phyloP scores from a whole-genome alignment of 2,797 vertebrate genomes.

The Xerus rutilus region DNA sequence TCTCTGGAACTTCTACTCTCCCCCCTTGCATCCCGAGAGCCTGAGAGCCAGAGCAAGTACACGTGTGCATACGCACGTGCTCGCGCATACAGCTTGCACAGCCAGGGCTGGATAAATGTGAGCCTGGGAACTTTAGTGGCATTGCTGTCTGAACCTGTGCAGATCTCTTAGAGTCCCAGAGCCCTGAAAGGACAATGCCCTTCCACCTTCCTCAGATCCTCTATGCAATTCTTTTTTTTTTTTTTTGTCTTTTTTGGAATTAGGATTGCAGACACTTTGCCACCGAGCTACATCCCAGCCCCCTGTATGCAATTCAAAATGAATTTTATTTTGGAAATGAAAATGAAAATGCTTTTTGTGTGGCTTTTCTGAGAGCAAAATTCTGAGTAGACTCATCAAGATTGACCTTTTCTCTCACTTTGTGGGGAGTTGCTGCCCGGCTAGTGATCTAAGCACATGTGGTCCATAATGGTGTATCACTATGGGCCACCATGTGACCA shows the following conservation, averaged over 20 bases:
- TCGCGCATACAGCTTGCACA: no score
- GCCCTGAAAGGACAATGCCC: neutral
- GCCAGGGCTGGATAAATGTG: neutral
- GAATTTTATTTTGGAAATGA: constrained; percentile 47
- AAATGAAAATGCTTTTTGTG: constrained; percentile 12
- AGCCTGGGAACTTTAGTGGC: neutral
- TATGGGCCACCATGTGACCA: neutral
- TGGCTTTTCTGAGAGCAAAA: constrained; percentile 44
- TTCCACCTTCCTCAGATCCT: neutral
- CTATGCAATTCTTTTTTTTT: no score
- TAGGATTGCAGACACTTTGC: no score
- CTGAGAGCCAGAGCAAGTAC: neutral
- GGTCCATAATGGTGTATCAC: neutral
- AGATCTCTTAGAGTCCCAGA: neutral
- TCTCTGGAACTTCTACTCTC: constrained; percentile 64
- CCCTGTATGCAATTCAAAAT: neutral
- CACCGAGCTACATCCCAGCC: no score
- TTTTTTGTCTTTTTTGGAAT: no score
- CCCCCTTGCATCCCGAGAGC: constrained; percentile 24
- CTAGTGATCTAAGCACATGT: constrained; percentile 16
- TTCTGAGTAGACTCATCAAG: neutral
- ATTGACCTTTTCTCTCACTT: neutral
- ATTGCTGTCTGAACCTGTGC: neutral
- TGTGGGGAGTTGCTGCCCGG: neutral
- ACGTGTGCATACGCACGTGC: neutral